Percentiles rank a stretch among this genome's conserved stretches.
phyloP scores from a whole-genome alignment of 2,888 invertebrate genomes.

The Drosophila pseudotakahashii region DNA sequence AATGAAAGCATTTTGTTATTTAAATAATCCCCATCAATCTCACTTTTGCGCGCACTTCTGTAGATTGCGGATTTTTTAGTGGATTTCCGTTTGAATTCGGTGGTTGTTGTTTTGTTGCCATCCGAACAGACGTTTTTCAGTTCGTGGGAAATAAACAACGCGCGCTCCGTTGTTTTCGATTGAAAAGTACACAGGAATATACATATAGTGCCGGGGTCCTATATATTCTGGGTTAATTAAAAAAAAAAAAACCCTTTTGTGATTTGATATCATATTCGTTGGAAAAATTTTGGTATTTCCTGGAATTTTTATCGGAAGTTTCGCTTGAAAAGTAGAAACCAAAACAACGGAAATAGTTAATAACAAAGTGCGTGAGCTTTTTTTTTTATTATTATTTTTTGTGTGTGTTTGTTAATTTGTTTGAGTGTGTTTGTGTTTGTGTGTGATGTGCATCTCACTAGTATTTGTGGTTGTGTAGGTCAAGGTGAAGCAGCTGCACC shows the following conservation, averaged over 20 bases:
- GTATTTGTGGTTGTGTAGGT: conserved; percentile 65
- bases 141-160: conserved; percentile 2
- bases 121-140: neutral
- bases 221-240: neutral
- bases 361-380: conserved; percentile 32
- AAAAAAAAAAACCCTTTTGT: neutral
- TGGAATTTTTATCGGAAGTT: neutral
- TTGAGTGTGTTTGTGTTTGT: neutral
- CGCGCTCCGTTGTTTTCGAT: neutral
- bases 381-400: conserved; percentile 19
- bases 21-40: neutral
- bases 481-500: conserved; percentile 64
- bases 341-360: conserved; percentile 37
- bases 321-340: neutral
- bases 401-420: neutral
- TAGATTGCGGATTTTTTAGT: neutral
- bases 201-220: neutral
- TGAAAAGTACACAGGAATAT: neutral
- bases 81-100: neutral
- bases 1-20: neutral
- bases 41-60: neutral
- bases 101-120: neutral
- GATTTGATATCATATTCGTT: neutral
- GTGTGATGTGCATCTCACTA: conserved; percentile 26
- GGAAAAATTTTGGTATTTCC: neutral